Evolutionary conservation across 2,113 vertebrate species (phyloP).

Genomic region (Raphicerus campestris): DNA sequence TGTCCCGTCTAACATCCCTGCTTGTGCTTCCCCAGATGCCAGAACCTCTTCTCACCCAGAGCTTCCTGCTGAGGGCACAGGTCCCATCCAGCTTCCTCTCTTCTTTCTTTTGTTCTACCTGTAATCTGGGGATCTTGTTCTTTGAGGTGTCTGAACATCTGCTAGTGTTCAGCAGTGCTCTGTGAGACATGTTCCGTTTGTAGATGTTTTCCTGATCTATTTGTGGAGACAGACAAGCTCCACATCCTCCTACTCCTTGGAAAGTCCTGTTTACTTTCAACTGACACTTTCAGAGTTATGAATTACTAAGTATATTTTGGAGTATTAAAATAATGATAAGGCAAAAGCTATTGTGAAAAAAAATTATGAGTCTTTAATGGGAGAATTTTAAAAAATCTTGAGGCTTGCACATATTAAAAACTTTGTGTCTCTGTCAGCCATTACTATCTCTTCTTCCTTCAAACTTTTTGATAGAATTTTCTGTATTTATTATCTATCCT

Average conservation of each 20-base stretch:
- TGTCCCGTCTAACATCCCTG: not conserved
- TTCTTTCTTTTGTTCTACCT: not conserved
- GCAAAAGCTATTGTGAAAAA: not conserved
- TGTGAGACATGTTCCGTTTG: not conserved
- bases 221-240: not conserved
- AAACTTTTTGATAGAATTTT: not conserved
- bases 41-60: not conserved
- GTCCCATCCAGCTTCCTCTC: not conserved
- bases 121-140: not conserved
- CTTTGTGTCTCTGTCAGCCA: not conserved
- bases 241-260: not conserved
- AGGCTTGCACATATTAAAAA: not conserved
- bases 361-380: not conserved
- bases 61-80: not conserved
- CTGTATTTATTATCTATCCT: not conserved
- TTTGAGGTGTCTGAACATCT: not conserved
- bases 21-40: not conserved
- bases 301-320: not conserved
- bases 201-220: not conserved
- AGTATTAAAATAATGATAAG: not conserved
- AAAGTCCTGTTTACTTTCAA: not conserved
- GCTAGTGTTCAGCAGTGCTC: not conserved
- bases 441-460: not conserved
- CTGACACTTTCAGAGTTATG: not conserved
- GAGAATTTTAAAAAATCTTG: not conserved